A percentile compares a stretch with the other conserved stretches of the same genome.
These are phyloP conservation scores for Xyrichtys novacula DNA, from an alignment of 2,797 vertebrate genomes.

Conservation along the genomic window DNA sequence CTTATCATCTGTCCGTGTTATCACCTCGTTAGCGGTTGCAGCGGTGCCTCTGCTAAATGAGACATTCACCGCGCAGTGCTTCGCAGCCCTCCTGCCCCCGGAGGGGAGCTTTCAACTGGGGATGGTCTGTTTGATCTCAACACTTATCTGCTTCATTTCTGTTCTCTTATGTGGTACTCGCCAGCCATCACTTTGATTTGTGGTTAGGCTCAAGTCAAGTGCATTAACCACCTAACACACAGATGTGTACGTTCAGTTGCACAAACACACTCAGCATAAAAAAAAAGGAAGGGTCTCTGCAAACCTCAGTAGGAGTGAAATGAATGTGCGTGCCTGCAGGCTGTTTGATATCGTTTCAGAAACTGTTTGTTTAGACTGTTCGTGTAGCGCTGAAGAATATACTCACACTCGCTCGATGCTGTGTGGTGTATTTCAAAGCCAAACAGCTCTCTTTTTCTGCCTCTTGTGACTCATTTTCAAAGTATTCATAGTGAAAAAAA, in stretches of 20 bases:
- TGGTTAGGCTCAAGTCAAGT: slow-evolving; percentile 76
- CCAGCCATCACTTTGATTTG: slow-evolving; percentile 80
- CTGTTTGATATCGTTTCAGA: slow-evolving; percentile 50
- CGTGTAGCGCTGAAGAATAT: slow-evolving; percentile 38
- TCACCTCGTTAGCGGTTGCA: slow-evolving; percentile 60
- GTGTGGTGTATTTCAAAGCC: slow-evolving; percentile 38
- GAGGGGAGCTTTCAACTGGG: slow-evolving; percentile 43
- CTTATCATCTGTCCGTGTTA: slow-evolving; percentile 49
- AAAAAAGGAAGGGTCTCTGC: slow-evolving; percentile 53
- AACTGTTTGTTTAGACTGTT: slow-evolving; percentile 51
- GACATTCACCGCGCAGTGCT: slow-evolving; percentile 37
- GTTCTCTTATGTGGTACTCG: slow-evolving; percentile 77
- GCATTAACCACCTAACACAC: slow-evolving; percentile 73
- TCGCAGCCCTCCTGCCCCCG: slow-evolving; percentile 41
- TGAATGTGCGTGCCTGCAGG: slow-evolving; percentile 48
- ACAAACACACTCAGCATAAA: slow-evolving; percentile 51
- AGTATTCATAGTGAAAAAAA: slow-evolving; percentile 46
- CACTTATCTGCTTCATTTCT: slow-evolving; percentile 74
- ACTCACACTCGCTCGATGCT: slow-evolving; percentile 8
- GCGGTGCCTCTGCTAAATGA: slow-evolving; percentile 51
- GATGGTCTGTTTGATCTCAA: slow-evolving; percentile 73
- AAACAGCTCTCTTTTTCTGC: slow-evolving; percentile 23
- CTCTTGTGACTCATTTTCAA: slow-evolving; percentile 54
- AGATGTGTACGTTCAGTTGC: slow-evolving; percentile 54
- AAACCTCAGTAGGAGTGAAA: slow-evolving; percentile 62